Conservation (phyloP, 2,113 vertebrate genomes). For the Pollimyrus isidori region DNA sequence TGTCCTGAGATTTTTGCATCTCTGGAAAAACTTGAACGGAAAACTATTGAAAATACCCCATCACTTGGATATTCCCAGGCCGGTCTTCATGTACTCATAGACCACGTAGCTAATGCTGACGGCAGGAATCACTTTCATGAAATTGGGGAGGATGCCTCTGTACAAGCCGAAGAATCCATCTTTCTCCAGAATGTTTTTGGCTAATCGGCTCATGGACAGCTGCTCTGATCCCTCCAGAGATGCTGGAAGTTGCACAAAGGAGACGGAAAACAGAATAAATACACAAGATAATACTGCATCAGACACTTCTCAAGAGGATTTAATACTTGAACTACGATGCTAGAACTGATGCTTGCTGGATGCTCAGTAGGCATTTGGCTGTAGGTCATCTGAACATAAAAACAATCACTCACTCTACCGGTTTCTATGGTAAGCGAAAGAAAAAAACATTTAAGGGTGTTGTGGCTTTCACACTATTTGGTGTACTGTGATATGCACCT, state of each 20-base stretch:
- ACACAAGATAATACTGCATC: not conserved
- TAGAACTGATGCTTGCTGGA: not conserved
- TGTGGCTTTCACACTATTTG: not conserved
- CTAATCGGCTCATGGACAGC: slow-evolving; percentile 75
- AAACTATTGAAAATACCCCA: not conserved
- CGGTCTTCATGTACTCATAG: slow-evolving; percentile 88
- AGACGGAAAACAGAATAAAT: not conserved
- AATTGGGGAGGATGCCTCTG: slow-evolving; percentile 90
- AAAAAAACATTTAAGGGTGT: not conserved
- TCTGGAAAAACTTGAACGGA: not conserved
- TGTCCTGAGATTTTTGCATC: not conserved
- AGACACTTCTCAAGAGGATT: not conserved
- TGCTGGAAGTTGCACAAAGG: slow-evolving; percentile 56
- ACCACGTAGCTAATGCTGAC: slow-evolving; percentile 98
- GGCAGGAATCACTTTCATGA: slow-evolving; percentile 96
- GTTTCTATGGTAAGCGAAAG: not conserved
- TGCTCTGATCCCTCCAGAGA: slow-evolving; percentile 75
- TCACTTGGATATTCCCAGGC: slow-evolving; percentile 69
- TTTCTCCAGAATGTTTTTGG: slow-evolving; percentile 74
- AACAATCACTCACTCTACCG: not conserved
- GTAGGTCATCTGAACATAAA: not conserved
- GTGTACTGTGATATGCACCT: slow-evolving; percentile 55
- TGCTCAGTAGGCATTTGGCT: not conserved
- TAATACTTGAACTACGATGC: not conserved
- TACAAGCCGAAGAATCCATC: slow-evolving; percentile 89